Percentiles rank a stretch among this genome's conserved stretches.
These are phyloP conservation scores for Idaea straminata DNA, from an alignment of 2,888 invertebrate species.

Conservation along the genomic window DNA sequence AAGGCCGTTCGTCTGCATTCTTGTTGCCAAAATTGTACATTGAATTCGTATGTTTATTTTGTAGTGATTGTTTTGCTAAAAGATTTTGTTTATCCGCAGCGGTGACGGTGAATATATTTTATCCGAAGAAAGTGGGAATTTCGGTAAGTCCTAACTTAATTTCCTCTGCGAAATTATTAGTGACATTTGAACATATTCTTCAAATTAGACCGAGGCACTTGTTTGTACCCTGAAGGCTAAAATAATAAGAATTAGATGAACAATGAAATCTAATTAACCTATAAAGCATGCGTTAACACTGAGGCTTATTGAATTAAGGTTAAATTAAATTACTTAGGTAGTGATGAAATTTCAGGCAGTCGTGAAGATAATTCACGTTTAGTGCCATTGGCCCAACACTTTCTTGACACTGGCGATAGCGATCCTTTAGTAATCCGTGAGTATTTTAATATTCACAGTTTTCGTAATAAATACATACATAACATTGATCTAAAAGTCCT, in stretches of 20 bases:
- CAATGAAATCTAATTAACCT: conserved; percentile 30
- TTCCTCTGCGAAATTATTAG: conserved; percentile 23
- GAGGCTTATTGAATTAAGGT: conserved; percentile 43
- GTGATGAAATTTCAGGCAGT: conserved; percentile 29
- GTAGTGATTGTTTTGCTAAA: conserved; percentile 33
- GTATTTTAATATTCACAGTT: conserved; percentile 27
- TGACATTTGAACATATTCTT: background rate
- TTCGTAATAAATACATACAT: background rate
- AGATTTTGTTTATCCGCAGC: conserved; percentile 56
- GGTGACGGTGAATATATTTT: conserved; percentile 69
- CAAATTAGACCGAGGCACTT: background rate
- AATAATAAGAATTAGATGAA: conserved; percentile 6
- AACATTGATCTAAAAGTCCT: conserved; percentile 35
- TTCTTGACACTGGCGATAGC: conserved; percentile 75
- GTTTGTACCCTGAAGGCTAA: conserved; percentile 4
- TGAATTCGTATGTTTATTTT: background rate
- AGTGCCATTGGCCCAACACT: conserved; percentile 65
- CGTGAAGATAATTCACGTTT: conserved; percentile 74
- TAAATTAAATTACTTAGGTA: conserved; percentile 60
- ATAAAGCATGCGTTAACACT: background rate
- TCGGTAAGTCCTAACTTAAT: conserved; percentile 59
- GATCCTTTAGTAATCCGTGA: conserved; percentile 62
- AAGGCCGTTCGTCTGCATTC: conserved; percentile 66
- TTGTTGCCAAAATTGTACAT: conserved; percentile 52
- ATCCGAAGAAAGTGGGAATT: conserved; percentile 62